Evolutionary conservation across 35 echinoderm and acorn worm genomes (phyloP).

Genomic region (Diadema setosum): DNA sequence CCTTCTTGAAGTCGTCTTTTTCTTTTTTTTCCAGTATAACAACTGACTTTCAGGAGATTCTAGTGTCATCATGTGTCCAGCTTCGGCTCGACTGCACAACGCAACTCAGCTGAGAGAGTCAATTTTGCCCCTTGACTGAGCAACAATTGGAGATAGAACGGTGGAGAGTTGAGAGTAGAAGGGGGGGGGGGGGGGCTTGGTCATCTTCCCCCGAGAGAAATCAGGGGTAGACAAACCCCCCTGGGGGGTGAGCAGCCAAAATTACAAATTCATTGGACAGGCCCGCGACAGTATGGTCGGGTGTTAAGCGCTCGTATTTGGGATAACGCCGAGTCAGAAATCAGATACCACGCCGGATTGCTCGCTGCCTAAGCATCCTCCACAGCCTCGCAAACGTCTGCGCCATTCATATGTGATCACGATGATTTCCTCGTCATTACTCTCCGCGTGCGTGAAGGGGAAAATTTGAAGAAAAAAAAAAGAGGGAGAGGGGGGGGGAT

Average conservation of each 20-base stretch:
- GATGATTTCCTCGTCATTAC: too few species aligned
- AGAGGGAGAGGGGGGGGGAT: too few species aligned
- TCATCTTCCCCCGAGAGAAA: neutral
- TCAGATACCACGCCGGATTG: neutral
- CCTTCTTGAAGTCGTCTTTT: neutral
- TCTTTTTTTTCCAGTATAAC: neutral
- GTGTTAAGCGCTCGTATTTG: neutral
- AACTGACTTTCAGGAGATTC: neutral
- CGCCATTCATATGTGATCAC: too few species aligned
- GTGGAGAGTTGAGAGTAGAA: too few species aligned
- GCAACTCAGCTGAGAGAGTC: neutral
- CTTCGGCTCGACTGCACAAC: neutral
- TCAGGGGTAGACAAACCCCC: neutral
- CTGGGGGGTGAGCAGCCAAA: neutral
- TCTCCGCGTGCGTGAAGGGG: too few species aligned
- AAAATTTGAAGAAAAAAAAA: too few species aligned
- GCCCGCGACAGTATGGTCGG: neutral
- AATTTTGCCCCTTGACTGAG: slow-evolving; percentile 3
- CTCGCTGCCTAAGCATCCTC: too few species aligned
- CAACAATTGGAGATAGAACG: slow-evolving; percentile 24
- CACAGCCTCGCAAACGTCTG: too few species aligned
- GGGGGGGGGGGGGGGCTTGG: neutral
- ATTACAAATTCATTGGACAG: slow-evolving; percentile 26
- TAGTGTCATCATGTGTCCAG: neutral
- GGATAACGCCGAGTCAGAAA: neutral